A percentile compares a stretch with the other conserved stretches of the same genome.
Evolutionary conservation across 1,140 invertebrate genomes (phyloP).

Genomic region (Macrotrachela quadricornifera): DNA sequence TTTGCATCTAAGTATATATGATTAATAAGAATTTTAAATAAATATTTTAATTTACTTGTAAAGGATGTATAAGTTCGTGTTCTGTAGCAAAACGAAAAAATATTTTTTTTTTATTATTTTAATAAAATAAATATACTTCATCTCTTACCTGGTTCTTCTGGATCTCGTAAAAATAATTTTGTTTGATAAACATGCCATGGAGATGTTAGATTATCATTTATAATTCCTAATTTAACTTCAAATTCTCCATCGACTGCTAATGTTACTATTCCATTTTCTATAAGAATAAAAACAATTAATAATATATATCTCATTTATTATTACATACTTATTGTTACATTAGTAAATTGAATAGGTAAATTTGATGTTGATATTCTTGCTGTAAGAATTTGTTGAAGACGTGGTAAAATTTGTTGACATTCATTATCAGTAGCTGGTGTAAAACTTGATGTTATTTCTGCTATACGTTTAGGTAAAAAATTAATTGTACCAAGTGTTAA

Average conservation of each 20-base stretch:
- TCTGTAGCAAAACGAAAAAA: neutral
- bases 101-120: neutral
- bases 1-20: no score
- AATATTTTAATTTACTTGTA: conserved; percentile 45
- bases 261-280: neutral
- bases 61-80: conserved; percentile 7
- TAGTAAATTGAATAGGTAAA: conserved; percentile 70
- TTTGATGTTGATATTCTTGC: conserved; percentile 68
- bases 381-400: conserved; percentile 73
- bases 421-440: conserved; percentile 68
- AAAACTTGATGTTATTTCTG: conserved; percentile 69
- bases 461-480: conserved; percentile 16
- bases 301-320: neutral
- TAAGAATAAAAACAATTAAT: neutral
- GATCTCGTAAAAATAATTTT: conserved; percentile 80
- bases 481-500: conserved; percentile 55
- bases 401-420: conserved; percentile 55
- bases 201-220: conserved; percentile 71
- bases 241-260: conserved; percentile 4
- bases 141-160: conserved; percentile 53
- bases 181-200: conserved; percentile 85
- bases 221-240: conserved; percentile 56
- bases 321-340: conserved; percentile 50
- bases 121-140: neutral
- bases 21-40: no score